Percentiles rank a stretch among this genome's conserved stretches.
Evolutionary conservation across 1,140 invertebrate species (phyloP).

Genomic region (Drosophila orena): DNA sequence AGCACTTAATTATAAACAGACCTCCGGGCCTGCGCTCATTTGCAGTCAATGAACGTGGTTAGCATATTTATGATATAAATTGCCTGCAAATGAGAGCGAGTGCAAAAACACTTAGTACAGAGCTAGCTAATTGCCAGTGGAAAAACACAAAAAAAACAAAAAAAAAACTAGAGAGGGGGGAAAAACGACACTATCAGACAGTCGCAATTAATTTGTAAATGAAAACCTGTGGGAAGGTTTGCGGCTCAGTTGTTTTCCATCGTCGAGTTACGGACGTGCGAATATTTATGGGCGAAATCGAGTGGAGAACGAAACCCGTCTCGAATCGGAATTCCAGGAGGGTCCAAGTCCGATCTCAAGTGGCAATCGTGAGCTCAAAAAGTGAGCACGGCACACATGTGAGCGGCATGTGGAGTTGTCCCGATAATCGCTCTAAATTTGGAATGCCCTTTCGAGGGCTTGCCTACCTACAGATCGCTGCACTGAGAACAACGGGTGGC

Average conservation of each 20-base stretch:
- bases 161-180: not conserved
- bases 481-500: not conserved
- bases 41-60: conserved; percentile 68
- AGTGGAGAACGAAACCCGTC: conserved; percentile 2
- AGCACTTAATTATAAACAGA: conserved; percentile 82
- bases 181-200: conserved; percentile 51
- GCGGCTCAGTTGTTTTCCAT: conserved; percentile 33
- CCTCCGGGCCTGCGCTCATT: conserved; percentile 45
- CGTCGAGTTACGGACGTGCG: conserved; percentile 46
- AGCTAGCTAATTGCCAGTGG: conserved; percentile 61
- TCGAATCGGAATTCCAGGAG: conserved; percentile 13
- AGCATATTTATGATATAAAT: conserved; percentile 80
- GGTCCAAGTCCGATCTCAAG: conserved; percentile 31
- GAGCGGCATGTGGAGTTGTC: conserved; percentile 42
- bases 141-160: not conserved
- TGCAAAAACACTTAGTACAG: conserved; percentile 22
- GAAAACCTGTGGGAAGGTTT: conserved; percentile 71
- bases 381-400: conserved; percentile 13
- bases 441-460: conserved; percentile 32
- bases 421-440: conserved; percentile 50
- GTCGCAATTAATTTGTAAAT: conserved; percentile 53
- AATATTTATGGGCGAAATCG: conserved; percentile 54
- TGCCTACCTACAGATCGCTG: conserved; percentile 29
- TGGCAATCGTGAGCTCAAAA: conserved; percentile 16
- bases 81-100: conserved; percentile 63